Evolutionary conservation across 1,140 invertebrate species (phyloP).

Genomic region (Sarcophaga peregrina): DNA sequence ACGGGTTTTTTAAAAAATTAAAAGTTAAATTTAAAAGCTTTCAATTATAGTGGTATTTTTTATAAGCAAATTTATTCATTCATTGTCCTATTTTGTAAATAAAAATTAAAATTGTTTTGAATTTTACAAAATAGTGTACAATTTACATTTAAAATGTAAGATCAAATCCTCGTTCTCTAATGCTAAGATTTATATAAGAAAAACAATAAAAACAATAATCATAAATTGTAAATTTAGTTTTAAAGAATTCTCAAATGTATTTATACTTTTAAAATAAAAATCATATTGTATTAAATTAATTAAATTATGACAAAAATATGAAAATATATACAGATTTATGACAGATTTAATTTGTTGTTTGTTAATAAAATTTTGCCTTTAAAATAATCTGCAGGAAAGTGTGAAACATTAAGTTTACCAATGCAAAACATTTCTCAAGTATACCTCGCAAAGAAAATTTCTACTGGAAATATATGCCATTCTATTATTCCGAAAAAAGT

Average conservation of each 20-base stretch:
- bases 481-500: too few species aligned
- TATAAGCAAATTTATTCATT: not conserved
- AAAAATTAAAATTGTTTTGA: not conserved
- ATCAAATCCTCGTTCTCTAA: not conserved
- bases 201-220: too few species aligned
- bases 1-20: slow-evolving; percentile 4
- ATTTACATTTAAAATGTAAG: slow-evolving; percentile 33
- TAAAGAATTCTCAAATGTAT: not conserved
- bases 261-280: slow-evolving; percentile 9
- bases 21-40: not conserved
- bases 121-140: not conserved
- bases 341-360: not conserved
- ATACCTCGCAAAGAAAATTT: too few species aligned
- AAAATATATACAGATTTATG: not conserved
- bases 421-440: too few species aligned
- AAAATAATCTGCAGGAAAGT: too few species aligned
- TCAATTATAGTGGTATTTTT: not conserved
- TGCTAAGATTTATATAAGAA: not conserved
- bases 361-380: too few species aligned
- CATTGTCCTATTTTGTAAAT: not conserved
- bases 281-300: not conserved
- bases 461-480: too few species aligned
- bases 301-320: not conserved
- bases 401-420: too few species aligned
- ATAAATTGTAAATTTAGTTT: not conserved